Percentiles rank a stretch among this genome's conserved stretches.
Conservation (phyloP, 2,113 vertebrate genomes). For the Felis chaus region DNA sequence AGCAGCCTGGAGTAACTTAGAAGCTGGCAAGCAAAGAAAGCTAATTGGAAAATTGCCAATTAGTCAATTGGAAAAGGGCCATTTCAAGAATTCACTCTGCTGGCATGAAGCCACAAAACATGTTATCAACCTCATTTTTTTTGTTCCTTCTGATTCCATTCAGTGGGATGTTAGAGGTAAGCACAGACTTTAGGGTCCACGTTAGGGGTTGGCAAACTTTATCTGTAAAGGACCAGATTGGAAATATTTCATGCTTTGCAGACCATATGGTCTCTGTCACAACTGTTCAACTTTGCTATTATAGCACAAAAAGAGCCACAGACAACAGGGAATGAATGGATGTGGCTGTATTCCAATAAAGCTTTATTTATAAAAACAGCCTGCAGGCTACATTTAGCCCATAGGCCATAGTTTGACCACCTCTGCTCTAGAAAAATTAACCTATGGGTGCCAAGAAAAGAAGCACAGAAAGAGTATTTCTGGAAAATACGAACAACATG, state of each 20-base stretch:
- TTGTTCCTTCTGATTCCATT: constrained; percentile 31
- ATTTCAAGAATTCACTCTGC: constrained; percentile 50
- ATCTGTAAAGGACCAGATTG: not conserved
- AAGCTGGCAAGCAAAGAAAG: constrained; percentile 52
- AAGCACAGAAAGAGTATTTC: not conserved
- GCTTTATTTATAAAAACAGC: constrained; percentile 19
- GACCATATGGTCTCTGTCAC: not conserved
- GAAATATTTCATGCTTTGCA: constrained; percentile 30
- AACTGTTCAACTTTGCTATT: not conserved
- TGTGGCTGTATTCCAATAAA: not conserved
- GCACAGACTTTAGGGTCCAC: not conserved
- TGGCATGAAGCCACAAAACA: constrained; percentile 38
- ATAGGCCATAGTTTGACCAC: not conserved
- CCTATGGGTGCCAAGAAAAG: not conserved
- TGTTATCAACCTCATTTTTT: not conserved
- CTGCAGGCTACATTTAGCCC: not conserved
- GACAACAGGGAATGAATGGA: not conserved
- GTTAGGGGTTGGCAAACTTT: not conserved
- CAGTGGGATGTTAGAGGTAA: not conserved
- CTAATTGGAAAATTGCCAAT: constrained; percentile 45
- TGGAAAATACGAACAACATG: not conserved
- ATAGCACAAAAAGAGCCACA: not conserved
- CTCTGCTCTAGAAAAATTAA: not conserved
- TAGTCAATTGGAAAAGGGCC: constrained; percentile 45
- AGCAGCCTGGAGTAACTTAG: constrained; percentile 24